These are phyloP conservation scores for Anagrus nilaparvatae DNA, from an alignment of 1,140 invertebrate genomes.

Conservation along the genomic window DNA sequence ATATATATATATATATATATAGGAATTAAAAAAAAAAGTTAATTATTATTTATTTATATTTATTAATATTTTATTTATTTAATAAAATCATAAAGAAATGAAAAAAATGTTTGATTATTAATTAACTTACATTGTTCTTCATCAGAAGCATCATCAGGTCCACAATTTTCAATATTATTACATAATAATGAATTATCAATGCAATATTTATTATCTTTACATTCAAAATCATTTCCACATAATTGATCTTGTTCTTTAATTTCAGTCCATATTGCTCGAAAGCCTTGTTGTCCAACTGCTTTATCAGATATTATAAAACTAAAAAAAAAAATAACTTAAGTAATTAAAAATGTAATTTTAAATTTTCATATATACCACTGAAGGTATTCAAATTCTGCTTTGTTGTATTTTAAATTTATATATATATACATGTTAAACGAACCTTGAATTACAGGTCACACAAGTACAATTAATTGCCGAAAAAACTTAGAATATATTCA, in stretches of 20 bases:
- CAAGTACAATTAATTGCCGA: too few species aligned
- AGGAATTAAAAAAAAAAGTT: too few species aligned
- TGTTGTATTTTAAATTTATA: neutral
- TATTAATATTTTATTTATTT: constrained; percentile 33
- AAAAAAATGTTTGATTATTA: constrained; percentile 21
- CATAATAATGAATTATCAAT: constrained; percentile 68
- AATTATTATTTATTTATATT: too few species aligned
- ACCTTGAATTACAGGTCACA: neutral
- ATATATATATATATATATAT: too few species aligned
- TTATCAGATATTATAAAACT: constrained; percentile 78
- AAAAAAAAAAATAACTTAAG: constrained; percentile 30
- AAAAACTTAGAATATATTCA: too few species aligned
- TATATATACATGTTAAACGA: neutral
- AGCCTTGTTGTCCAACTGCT: constrained; percentile 69
- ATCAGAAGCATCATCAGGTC: constrained; percentile 65
- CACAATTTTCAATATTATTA: constrained; percentile 72
- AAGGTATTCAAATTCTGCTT: neutral
- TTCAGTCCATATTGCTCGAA: constrained; percentile 84
- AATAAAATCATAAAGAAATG: constrained; percentile 42
- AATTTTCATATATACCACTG: too few species aligned
- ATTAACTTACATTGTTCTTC: constrained; percentile 70
- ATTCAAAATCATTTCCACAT: constrained; percentile 52
- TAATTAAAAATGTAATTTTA: constrained; percentile 1
- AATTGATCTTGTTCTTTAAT: constrained; percentile 46
- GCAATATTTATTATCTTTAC: constrained; percentile 61